Conservation (phyloP, 2,888 invertebrate species). For the Caradrina kadenii region DNA sequence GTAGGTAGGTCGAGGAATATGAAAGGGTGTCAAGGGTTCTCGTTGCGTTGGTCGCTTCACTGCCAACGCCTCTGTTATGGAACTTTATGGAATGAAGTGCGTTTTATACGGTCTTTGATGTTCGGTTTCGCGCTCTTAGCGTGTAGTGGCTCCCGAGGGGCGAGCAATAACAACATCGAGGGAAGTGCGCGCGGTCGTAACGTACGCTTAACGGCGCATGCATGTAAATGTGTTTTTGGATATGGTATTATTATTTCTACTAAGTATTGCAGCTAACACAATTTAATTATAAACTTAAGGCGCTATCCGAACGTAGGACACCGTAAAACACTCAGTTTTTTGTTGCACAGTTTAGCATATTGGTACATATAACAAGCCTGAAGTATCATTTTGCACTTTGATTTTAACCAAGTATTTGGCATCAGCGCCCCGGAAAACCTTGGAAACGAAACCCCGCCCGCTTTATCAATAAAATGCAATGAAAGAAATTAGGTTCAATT, state of each 20-base stretch:
- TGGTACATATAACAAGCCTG: too few species aligned
- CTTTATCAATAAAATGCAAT: too few species aligned
- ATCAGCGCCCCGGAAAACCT: too few species aligned
- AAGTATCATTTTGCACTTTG: too few species aligned
- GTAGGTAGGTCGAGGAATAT: conserved; percentile 64
- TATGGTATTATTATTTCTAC: conserved; percentile 50
- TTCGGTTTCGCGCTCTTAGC: conserved; percentile 85
- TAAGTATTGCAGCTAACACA: conserved; percentile 37
- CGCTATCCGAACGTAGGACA: too few species aligned
- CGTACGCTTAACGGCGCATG: conserved; percentile 72
- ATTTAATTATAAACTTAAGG: conserved; percentile 14
- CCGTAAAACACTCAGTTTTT: too few species aligned
- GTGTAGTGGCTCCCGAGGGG: conserved; percentile 83
- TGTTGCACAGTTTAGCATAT: too few species aligned
- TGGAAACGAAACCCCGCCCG: too few species aligned
- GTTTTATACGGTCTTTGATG: conserved; percentile 88
- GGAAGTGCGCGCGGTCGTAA: conserved; percentile 80
- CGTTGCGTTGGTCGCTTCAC: conserved; percentile 75
- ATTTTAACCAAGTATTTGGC: too few species aligned
- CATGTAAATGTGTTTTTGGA: conserved; percentile 73
- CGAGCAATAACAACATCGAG: conserved; percentile 81
- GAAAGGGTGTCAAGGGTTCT: conserved; percentile 76
- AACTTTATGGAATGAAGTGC: conserved; percentile 87
- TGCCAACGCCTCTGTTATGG: conserved; percentile 82
- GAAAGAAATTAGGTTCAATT: too few species aligned